These are phyloP conservation scores for Dione juno DNA, from an alignment of 2,888 invertebrate genomes.

Conservation along the genomic window DNA sequence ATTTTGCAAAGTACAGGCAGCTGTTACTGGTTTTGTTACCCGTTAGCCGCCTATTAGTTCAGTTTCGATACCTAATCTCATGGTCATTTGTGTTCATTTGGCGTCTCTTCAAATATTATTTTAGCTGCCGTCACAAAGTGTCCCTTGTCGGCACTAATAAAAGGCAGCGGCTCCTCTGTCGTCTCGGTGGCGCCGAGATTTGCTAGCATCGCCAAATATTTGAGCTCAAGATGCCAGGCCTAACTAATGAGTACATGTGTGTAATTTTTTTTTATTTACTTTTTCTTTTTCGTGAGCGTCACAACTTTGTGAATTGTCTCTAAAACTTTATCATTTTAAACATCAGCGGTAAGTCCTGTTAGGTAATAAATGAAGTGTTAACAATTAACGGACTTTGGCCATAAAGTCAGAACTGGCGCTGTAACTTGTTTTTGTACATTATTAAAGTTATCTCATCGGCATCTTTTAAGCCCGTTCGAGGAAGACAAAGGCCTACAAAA, in stretches of 20 bases:
- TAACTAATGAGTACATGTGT: constrained; percentile 81
- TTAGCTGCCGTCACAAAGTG: constrained; percentile 68
- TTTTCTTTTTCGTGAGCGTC: constrained; percentile 51
- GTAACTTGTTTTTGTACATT: constrained; percentile 43
- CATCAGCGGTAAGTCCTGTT: constrained; percentile 35
- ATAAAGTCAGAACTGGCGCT: constrained; percentile 46
- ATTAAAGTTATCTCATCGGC: constrained; percentile 49
- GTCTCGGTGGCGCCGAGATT: constrained; percentile 71
- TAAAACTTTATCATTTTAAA: constrained; percentile 37
- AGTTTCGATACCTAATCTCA: constrained; percentile 68
- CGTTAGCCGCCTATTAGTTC: constrained; percentile 44
- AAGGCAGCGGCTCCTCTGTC: constrained; percentile 58
- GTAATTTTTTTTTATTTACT: constrained; percentile 54
- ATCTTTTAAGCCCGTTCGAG: constrained; percentile 52
- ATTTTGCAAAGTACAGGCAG: constrained; percentile 41
- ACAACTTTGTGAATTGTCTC: constrained; percentile 49
- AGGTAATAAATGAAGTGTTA: constrained; percentile 41
- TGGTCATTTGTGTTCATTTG: constrained; percentile 80
- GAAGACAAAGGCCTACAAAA: constrained; percentile 53
- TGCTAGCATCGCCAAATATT: constrained; percentile 78
- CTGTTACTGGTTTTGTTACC: constrained; percentile 43
- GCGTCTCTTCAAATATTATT: constrained; percentile 75
- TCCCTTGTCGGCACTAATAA: constrained; percentile 55
- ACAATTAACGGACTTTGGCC: constrained; percentile 33
- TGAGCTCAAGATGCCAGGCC: constrained; percentile 62